Evolutionary conservation across 2,113 vertebrate species (phyloP).

Genomic region (Chlamydotis undulata): DNA sequence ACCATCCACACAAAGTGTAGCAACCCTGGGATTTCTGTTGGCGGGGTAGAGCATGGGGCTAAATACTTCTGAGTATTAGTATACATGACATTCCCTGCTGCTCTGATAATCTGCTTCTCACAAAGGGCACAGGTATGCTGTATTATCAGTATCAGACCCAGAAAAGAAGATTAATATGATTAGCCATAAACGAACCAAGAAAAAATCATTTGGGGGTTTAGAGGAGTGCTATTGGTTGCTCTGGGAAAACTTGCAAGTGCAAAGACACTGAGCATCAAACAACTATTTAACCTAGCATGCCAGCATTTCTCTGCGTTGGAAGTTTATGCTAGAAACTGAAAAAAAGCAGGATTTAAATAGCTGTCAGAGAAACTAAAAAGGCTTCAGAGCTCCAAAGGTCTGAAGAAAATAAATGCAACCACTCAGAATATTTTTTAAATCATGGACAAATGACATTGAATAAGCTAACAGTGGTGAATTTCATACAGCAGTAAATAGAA

Average conservation of each 20-base stretch:
- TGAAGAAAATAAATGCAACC: slow-evolving; percentile 30
- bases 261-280: not conserved
- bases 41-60: not conserved
- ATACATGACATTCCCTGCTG: not conserved
- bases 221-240: not conserved
- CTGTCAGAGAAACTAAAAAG: slow-evolving; percentile 31
- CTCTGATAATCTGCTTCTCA: not conserved
- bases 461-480: not conserved
- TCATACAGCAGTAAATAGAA: not conserved
- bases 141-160: not conserved
- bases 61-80: not conserved
- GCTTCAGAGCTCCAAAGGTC: not conserved
- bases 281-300: not conserved
- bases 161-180: not conserved
- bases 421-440: slow-evolving; percentile 5
- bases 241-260: not conserved
- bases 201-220: slow-evolving; percentile 4
- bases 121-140: not conserved
- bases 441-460: not conserved
- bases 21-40: not conserved
- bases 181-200: not conserved
- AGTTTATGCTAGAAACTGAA: not conserved
- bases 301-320: not conserved
- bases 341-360: slow-evolving; percentile 9
- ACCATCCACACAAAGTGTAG: not conserved